A percentile compares a stretch with the other conserved stretches of the same genome.
Evolutionary conservation across 2,113 vertebrate genomes (phyloP).

Genomic region (Otus sunia): DNA sequence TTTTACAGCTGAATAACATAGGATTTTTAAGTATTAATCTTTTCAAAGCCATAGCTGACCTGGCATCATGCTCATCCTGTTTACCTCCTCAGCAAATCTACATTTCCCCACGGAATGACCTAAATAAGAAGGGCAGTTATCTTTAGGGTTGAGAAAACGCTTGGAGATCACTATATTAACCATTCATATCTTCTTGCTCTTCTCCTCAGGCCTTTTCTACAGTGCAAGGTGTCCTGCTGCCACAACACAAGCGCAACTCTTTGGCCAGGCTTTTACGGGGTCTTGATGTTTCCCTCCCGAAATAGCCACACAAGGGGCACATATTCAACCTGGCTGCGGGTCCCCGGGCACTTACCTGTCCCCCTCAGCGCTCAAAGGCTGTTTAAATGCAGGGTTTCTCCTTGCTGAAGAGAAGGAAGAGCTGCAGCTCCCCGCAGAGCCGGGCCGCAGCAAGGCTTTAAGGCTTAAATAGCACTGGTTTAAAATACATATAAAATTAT

Average conservation of each 20-base stretch:
- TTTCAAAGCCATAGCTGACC: too few species aligned
- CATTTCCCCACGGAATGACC: not conserved
- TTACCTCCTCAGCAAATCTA: not conserved
- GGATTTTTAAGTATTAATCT: not conserved
- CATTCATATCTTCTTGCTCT: fast-evolving
- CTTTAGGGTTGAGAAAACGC: not conserved
- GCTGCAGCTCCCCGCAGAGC: too few species aligned
- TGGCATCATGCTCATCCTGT: fast-evolving
- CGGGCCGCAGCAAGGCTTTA: too few species aligned
- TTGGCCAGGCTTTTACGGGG: fast-evolving
- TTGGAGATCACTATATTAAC: too few species aligned
- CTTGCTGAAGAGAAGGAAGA: not conserved
- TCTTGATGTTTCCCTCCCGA: not conserved
- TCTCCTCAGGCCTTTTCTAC: not conserved
- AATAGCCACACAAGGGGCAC: fast-evolving
- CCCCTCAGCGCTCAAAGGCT: not conserved
- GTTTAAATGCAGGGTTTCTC: too few species aligned
- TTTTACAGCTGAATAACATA: not conserved
- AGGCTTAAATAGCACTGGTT: not conserved
- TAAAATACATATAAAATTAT: not conserved
- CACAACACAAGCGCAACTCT: fast-evolving
- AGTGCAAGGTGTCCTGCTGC: fast-evolving
- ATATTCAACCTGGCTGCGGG: fast-evolving
- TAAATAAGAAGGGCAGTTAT: fast-evolving
- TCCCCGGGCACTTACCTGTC: fast-evolving